Evolutionary conservation across 1,140 invertebrate genomes (phyloP), one percentile per base, ranked within the genome.

Genomic region (Rhyzopertha dominica): DNA sequence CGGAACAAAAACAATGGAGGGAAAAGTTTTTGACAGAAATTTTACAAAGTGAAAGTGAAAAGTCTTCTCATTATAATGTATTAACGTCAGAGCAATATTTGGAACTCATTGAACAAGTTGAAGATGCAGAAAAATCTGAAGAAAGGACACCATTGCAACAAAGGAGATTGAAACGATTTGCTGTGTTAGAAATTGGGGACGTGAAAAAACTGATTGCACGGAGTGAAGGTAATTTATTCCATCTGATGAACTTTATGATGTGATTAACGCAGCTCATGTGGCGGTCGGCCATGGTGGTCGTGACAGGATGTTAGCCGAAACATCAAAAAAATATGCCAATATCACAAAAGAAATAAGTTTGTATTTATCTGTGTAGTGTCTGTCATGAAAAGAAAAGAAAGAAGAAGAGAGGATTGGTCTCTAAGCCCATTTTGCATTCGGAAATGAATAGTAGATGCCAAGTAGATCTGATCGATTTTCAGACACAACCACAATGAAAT

Each of bases 391-490:
- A 56, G 34, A 41, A 45, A 38, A 49, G 18, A 23, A 25, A 23
- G 9, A 29, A 13, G 2, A 57, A 47, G 28, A 62, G 50, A 43
- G 51, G 54, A 38, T 22, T 56, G 19, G 57, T 60, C 30, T 40
- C 51, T 3, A 60, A 55, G 30, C 53, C 54, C 1, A 56, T 63
- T 19, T 2, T 58, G 23, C 30, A 19, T 13, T 39, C 23, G 32
- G 47, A 59, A 47, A 47, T 61, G 31, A 61, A 63, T 37, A 24
- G 44, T 16, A 51, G 56, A 45, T 63, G 61, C 28, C 58, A 67
- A 52, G 54, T 67, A 24, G 66, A 68, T 37, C 35, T 68, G 12
- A 53, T 55, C n/a, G 47, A 58, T 20, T 35, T 47, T 22, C 53
- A 52, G 26, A 35, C 32, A 40, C 16, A 58, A 52, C 12, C 41